phyloP scores from a whole-genome alignment of 2,797 vertebrate species.

The Sebastolobus altivelis region DNA sequence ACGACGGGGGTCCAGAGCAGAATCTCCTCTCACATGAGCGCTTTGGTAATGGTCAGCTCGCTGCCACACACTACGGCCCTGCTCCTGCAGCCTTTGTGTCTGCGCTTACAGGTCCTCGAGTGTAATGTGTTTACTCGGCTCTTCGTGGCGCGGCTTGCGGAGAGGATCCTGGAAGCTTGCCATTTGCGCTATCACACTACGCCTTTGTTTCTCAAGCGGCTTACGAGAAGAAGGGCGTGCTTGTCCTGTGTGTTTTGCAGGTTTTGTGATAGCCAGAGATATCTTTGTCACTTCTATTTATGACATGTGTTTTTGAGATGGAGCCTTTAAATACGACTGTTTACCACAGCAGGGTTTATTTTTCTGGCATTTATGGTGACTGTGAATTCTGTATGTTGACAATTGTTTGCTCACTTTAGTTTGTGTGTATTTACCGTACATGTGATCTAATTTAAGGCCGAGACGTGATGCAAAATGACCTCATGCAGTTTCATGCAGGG shows the following conservation, averaged over 20 bases:
- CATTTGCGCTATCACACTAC: conserved; percentile 67
- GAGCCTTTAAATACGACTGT: conserved; percentile 61
- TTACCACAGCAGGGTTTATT: conserved; percentile 52
- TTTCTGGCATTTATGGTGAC: conserved; percentile 46
- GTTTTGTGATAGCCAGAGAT: conserved; percentile 71
- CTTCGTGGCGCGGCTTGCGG: conserved; percentile 45
- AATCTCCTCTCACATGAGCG: conserved; percentile 72
- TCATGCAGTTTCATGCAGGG: background rate
- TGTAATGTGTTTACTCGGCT: conserved; percentile 55
- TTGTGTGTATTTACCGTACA: conserved; percentile 9
- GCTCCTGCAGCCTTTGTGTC: conserved; percentile 65
- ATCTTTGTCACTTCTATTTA: conserved; percentile 77
- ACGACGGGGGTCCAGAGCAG: conserved; percentile 66
- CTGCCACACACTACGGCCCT: conserved; percentile 19
- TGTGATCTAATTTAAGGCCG: conserved; percentile 2
- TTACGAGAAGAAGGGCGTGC: conserved; percentile 60
- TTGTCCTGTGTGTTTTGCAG: conserved; percentile 72
- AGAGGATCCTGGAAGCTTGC: conserved; percentile 62
- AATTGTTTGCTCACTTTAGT: conserved; percentile 43
- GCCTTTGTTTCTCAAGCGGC: conserved; percentile 69
- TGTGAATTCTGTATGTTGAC: conserved; percentile 38
- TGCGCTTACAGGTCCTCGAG: conserved; percentile 34
- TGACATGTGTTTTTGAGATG: conserved; percentile 58
- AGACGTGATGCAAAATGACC: background rate
- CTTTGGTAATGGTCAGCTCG: conserved; percentile 66